phyloP scores from a whole-genome alignment of 2,888 invertebrate species.

The Tolmerus cingulatus region DNA sequence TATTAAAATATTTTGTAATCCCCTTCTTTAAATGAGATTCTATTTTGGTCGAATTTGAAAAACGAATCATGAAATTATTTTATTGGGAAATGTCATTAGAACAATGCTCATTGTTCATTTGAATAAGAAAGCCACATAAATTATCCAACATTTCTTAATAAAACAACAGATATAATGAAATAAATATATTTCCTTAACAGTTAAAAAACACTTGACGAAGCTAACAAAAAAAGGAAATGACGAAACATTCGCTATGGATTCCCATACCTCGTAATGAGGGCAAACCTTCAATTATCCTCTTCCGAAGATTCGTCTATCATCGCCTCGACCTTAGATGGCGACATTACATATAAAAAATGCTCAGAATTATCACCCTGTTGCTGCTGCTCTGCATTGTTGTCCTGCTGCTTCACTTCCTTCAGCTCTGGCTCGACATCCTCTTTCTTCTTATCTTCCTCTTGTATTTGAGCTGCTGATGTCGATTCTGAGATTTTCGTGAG shows the following conservation, averaged over 20 bases:
- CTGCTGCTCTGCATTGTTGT: not conserved
- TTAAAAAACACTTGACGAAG: not conserved
- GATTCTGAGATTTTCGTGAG: not conserved
- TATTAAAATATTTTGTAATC: too few species aligned
- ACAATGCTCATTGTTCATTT: too few species aligned
- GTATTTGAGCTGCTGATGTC: not conserved
- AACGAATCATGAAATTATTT: too few species aligned
- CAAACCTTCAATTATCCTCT: conserved; percentile 53
- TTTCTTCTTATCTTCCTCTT: not conserved
- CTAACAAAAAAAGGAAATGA: conserved; percentile 8
- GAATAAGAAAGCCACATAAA: not conserved
- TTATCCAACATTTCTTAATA: not conserved
- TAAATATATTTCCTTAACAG: not conserved
- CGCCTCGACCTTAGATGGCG: conserved; percentile 62
- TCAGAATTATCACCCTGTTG: conserved; percentile 56
- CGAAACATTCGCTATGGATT: not conserved
- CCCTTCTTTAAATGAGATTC: too few species aligned
- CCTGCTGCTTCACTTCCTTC: not conserved
- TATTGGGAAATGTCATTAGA: too few species aligned
- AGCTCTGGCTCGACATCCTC: not conserved
- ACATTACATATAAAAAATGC: conserved; percentile 62
- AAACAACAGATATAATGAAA: not conserved
- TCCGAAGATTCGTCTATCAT: conserved; percentile 62
- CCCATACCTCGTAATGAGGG: not conserved
- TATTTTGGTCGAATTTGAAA: too few species aligned